Percentiles rank a stretch among this genome's conserved stretches.
Evolutionary conservation across 1,140 invertebrate species (phyloP).

Genomic region (Zaprionus tsacasi): DNA sequence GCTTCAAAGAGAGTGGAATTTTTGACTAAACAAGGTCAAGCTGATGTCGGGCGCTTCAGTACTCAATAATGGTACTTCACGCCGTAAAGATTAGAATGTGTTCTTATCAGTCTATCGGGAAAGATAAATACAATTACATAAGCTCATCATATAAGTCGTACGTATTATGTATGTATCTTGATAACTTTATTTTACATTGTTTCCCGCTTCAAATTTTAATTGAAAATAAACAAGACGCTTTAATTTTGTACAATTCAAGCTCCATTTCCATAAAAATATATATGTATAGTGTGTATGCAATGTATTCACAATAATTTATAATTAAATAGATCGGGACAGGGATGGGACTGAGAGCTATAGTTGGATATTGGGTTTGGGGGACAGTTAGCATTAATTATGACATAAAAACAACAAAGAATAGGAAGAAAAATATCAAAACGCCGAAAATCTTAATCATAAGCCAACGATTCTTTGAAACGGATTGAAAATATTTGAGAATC

Average conservation of each 20-base stretch:
- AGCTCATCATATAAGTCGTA: slow-evolving; percentile 16
- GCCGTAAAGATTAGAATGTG: slow-evolving; percentile 52
- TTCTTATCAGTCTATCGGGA: slow-evolving; percentile 44
- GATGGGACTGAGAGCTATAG: background rate
- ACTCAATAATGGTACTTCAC: slow-evolving; percentile 8
- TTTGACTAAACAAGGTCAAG: slow-evolving; percentile 42
- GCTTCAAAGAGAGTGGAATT: slow-evolving; percentile 62
- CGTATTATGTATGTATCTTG: slow-evolving; percentile 52
- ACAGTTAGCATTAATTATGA: slow-evolving; percentile 86
- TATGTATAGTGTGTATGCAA: slow-evolving; percentile 36
- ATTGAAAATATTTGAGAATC: slow-evolving; percentile 99
- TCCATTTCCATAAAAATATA: slow-evolving; percentile 47
- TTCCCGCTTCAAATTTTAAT: slow-evolving; percentile 45
- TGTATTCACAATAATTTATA: slow-evolving; percentile 59
- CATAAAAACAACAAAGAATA: slow-evolving; percentile 99
- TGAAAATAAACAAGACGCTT: slow-evolving; percentile 40
- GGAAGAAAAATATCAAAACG: slow-evolving; percentile 99
- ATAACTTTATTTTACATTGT: slow-evolving; percentile 73
- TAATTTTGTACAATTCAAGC: slow-evolving; percentile 43
- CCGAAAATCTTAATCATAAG: slow-evolving; percentile 99
- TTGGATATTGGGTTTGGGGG: slow-evolving; percentile 6
- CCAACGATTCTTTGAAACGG: slow-evolving; percentile 98
- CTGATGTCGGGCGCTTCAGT: background rate
- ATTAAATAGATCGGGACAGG: slow-evolving; percentile 17
- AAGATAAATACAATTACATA: slow-evolving; percentile 21